Base-by-base conservation (phyloP, 1,140 invertebrate species). In the Wiebesia pumilae region DNA sequence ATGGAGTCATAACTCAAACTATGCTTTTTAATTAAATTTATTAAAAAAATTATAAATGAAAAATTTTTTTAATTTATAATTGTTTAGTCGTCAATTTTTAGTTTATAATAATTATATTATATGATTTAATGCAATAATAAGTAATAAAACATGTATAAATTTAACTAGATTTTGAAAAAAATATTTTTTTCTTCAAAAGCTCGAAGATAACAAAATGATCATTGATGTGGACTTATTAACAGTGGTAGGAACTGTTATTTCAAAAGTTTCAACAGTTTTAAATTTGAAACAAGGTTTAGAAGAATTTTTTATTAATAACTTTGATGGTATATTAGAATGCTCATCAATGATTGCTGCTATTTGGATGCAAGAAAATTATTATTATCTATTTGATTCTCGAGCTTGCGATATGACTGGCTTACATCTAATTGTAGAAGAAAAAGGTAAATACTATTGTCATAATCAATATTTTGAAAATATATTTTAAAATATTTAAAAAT, bases 341-440 rank as follows among this genome's bases (percentile, higher is more conserved):
- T 87, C 88, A 0, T 88, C 89, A 4, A 90, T 90, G 89, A 86
- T 89, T 9, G 83, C 90, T 21, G 91, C 91, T 14, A 67, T 93
- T 6, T 94, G 92, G 93, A 92, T 85, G 0, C 86, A 92, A 30
- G 89, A 91, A 14, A 90, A 90, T 51, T 90, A 75, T 38, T 94
- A 89, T 82, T 94, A 93, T 80, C 35, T 89, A 12, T 94, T 94
- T 69, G 90, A 94, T 89, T 90, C 93, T 0, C 89, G 89, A 24
- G 33, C 90, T 19, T 93, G 93, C 67, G 91, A 93, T 51, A n/a
- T 27, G 10, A 14, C 24, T 0, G 93, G 93, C 0, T 43, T 84
- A 2, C 87, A 89, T 1, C 78, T 92, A 10, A 51, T 80, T 0
- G 89, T 90, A 1, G 87, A 90, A 24, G 89, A 91, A 35, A 89